These are phyloP conservation scores for Clanis bilineata DNA, from an alignment of 2,888 invertebrate genomes.

Conservation along the genomic window DNA sequence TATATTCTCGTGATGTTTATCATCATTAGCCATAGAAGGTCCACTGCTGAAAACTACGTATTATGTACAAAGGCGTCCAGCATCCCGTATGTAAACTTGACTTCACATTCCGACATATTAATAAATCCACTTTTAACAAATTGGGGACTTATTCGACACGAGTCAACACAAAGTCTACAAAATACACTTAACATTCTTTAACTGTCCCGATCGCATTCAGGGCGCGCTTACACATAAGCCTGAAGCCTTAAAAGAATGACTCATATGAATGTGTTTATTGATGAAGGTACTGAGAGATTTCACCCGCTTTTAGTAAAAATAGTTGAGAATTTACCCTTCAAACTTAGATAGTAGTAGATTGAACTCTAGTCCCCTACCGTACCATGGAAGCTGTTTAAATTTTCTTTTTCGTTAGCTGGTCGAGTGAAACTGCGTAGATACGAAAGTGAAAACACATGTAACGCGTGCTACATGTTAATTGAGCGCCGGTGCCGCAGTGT, in stretches of 20 bases:
- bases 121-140: too few relatives aligned
- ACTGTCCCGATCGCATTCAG: not conserved
- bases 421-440: not conserved
- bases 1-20: too few relatives aligned
- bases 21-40: too few relatives aligned
- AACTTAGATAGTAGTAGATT: too few relatives aligned
- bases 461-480: not conserved
- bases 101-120: too few relatives aligned
- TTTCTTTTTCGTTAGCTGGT: not conserved
- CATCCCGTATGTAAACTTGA: too few relatives aligned
- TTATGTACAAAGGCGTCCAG: too few relatives aligned
- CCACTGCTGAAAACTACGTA: too few relatives aligned
- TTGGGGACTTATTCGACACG: not conserved
- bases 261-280: not conserved
- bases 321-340: too few relatives aligned
- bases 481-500: not conserved
- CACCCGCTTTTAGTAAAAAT: too few relatives aligned
- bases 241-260: not conserved
- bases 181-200: not conserved
- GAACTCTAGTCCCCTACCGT: too few relatives aligned
- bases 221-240: not conserved
- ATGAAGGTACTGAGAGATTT: not conserved
- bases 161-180: not conserved
- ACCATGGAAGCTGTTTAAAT: not conserved
- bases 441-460: conserved; percentile 4